Evolutionary conservation across 2,888 invertebrate genomes (phyloP).

Genomic region (Melanargia galathea): DNA sequence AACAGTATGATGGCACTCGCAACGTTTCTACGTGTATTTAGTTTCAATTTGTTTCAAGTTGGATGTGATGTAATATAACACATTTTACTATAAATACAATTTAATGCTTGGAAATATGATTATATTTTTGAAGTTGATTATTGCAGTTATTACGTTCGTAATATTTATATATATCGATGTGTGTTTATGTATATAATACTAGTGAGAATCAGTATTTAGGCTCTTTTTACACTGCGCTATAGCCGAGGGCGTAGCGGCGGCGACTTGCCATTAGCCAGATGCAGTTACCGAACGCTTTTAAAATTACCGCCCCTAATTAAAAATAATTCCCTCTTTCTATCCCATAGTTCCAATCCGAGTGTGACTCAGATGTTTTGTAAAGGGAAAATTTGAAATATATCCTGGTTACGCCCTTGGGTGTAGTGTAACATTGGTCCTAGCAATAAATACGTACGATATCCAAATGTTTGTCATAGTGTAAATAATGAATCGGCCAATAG

Average conservation of each 20-base stretch:
- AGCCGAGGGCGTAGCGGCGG: no score
- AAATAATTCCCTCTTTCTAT: no score
- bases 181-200: conserved; percentile 5
- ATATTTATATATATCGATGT: background rate
- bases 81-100: conserved; percentile 19
- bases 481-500: background rate
- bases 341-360: no score
- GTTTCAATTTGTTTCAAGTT: conserved; percentile 32
- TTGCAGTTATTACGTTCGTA: conserved; percentile 19
- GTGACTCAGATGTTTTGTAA: no score
- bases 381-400: no score
- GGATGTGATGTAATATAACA: conserved; percentile 33
- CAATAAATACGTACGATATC: conserved; percentile 2
- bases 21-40: conserved; percentile 30
- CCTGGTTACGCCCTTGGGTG: no score
- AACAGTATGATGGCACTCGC: conserved; percentile 35
- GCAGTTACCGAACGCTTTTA: no score
- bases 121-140: conserved; percentile 25
- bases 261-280: no score
- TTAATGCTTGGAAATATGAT: conserved; percentile 19
- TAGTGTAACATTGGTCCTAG: background rate
- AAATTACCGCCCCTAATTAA: no score
- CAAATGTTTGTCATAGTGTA: conserved; percentile 4
- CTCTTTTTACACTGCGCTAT: conserved; percentile 2
- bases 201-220: background rate